Base-by-base conservation (phyloP, 2,113 vertebrate species). In the Miniopterus natalensis region DNA sequence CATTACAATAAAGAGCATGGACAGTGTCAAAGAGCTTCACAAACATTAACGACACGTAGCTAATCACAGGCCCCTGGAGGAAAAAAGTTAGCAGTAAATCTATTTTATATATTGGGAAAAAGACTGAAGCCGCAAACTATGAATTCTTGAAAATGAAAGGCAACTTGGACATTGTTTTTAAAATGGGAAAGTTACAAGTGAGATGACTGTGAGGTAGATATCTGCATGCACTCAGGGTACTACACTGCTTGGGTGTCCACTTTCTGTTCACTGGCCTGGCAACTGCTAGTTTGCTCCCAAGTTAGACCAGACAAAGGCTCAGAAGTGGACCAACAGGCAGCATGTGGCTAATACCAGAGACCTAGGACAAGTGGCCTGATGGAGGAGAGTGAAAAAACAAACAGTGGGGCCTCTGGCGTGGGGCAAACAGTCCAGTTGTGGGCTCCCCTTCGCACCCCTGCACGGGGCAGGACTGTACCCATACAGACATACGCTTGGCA, bases 391-490 rank as follows among this genome's bases (percentile, higher is more conserved):
- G 31, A 23, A n/a, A 13, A 31, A 36, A 0, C 14, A 70, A 95
- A 36, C 6, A 7, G 21, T 0, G 63, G n/a, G 84, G 57, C 18
- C 83, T 51, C 4, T 9, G 75, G 27, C 10, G 18, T 5, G 17
- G 61, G 88, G 42, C 8, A 2, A 5, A 59, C 0, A 15, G 61
- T 40, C 55, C 51, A 21, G 7, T 13, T 77, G 49, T 0, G 3
- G 21, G 20, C 20, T 25, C 13, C 25, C 45, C 59, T 9, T 36
- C 15, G 8, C 11, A 45, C 11, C 2, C 25, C 0, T 17, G 68
- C 40, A 6, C 0, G 8, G 70, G 1, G 7, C 51, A 2, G 0
- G 0, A 1, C 9, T 13, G 27, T 11, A 8, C 21, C 1, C 0
- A 27, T 45, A 40, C n/a, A 23, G 27, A 66, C 31, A 66, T 17